Evolutionary conservation across 2,888 invertebrate species (phyloP), one percentile per base, ranked within the genome.

Genomic region (Chloroclysta siterata): DNA sequence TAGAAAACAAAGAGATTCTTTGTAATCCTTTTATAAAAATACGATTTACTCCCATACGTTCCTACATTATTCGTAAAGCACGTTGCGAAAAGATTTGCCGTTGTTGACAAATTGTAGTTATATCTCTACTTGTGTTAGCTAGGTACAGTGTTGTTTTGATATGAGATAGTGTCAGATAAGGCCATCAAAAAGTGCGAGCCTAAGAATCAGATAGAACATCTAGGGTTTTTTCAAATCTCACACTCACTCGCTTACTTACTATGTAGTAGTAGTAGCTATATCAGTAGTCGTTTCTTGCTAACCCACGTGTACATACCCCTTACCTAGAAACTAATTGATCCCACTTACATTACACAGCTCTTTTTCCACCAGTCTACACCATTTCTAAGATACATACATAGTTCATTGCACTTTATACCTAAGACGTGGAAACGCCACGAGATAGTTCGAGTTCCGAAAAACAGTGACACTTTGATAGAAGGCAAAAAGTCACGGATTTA

Each of bases 241-340:
- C 28, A 28, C 53, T 36, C 17, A 46, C 15, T 46, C 15, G 46
- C 17, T 17, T 15, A 22, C 15, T 22, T n/a, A n/a, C n/a, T n/a
- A n/a, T n/a, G n/a, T n/a, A n/a, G n/a, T n/a, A n/a, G n/a, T n/a
- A n/a, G n/a, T 53, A 52, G 28, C 7, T 54, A 61, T 14, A 46
- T 39, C n/a, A 22, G 5, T 39, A 33, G 48, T 56, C 28, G 36
- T 56, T 56, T 48, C 56, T 41, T 56, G 48, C 56, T 56, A 33
- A 83, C 70, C 77, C 78, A 75, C 72, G 83, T 76, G 81, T 76
- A 59, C 63, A 50, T 50, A 76, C 81, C 81, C 77, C 80, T 85
- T 87, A 85, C 75, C 81, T 87, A 90, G 82, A 84, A 86, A 83
- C 90, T 91, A 92, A 85, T 92, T 92, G 92, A 91, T 92, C 92